A percentile compares a stretch with the other conserved stretches of the same genome.
These are phyloP conservation scores for Chelonoidis abingdonii DNA, from an alignment of 2,113 vertebrate genomes.

Conservation along the genomic window DNA sequence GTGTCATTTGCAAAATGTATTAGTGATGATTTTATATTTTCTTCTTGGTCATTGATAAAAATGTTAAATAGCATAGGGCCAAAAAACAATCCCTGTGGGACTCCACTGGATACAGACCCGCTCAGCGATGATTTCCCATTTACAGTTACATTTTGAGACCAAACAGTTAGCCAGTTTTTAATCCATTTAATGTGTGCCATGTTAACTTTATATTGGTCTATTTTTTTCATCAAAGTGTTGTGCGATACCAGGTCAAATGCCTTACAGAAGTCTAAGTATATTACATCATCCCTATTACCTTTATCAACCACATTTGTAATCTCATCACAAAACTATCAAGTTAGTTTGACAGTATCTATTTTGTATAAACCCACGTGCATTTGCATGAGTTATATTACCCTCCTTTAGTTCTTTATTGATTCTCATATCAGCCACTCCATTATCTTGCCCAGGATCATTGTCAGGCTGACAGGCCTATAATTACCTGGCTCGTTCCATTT, in stretches of 20 bases:
- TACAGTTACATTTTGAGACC: not conserved
- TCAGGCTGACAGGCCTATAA: not conserved
- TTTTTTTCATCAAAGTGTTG: no score
- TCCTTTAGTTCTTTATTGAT: not conserved
- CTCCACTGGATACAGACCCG: not conserved
- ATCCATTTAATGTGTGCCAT: not conserved
- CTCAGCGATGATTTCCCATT: not conserved
- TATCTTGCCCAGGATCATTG: not conserved
- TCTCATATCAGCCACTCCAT: not conserved
- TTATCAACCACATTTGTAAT: not conserved
- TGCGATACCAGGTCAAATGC: not conserved
- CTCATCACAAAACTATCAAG: not conserved
- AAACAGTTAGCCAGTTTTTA: not conserved
- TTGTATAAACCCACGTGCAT: not conserved
- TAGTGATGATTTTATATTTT: not conserved
- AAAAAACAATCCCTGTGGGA: not conserved
- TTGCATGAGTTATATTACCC: not conserved
- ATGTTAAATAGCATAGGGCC: not conserved
- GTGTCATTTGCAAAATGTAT: not conserved
- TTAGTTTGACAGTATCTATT: not conserved
- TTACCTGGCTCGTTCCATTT: not conserved
- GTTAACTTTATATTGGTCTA: no score
- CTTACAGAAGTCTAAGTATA: not conserved
- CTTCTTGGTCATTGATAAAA: not conserved
- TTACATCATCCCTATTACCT: not conserved